Conservation (phyloP, 2,113 vertebrate genomes). For the Prolemur simus region DNA sequence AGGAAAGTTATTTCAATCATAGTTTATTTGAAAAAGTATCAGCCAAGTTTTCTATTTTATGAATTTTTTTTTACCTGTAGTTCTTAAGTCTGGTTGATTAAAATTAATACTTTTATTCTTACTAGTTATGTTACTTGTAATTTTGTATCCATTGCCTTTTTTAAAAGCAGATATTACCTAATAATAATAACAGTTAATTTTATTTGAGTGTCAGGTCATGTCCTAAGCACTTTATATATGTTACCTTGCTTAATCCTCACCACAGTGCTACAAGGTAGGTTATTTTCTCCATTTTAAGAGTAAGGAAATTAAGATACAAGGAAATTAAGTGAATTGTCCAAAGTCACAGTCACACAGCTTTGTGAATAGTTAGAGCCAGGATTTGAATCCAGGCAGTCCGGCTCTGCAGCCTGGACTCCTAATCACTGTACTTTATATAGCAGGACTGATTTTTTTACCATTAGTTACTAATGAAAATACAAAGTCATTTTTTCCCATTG, state of each 20-base stretch:
- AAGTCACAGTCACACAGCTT: not conserved
- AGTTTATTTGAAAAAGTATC: not conserved
- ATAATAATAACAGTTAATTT: not conserved
- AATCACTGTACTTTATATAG: not conserved
- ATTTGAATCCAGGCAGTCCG: not conserved
- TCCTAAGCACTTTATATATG: not conserved
- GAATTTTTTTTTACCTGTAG: not conserved
- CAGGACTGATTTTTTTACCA: not conserved
- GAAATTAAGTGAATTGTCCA: not conserved
- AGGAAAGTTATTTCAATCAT: not conserved
- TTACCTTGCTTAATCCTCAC: slow-evolving; percentile 16
- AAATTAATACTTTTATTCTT: not conserved
- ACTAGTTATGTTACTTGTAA: not conserved
- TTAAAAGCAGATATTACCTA: not conserved
- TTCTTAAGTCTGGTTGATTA: not conserved
- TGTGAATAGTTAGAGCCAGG: not conserved
- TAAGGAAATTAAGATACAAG: not conserved
- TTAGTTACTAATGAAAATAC: not conserved
- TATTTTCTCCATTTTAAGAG: not conserved
- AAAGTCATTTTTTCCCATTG: not conserved
- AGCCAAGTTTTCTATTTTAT: not conserved
- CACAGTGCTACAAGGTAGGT: not conserved
- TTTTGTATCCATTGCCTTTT: not conserved
- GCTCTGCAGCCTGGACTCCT: not conserved
- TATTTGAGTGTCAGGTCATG: not conserved